A percentile compares a stretch with the other conserved stretches of the same genome.
phyloP scores from a whole-genome alignment of 1,140 invertebrate genomes.

The Batillaria attramentaria region DNA sequence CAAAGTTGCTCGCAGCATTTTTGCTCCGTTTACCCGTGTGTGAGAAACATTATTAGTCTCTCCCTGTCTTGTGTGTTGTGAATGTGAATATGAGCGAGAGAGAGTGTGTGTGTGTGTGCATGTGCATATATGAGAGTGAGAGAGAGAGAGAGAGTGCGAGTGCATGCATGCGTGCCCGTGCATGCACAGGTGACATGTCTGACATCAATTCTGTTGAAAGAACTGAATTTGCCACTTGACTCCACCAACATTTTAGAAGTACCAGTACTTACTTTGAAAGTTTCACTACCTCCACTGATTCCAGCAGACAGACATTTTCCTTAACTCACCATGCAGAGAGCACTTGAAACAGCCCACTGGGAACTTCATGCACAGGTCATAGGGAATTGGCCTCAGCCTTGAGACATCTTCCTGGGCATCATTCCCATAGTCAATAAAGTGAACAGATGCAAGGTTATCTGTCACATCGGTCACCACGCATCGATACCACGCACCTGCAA shows the following conservation, averaged over 20 bases:
- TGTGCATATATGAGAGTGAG: too few species aligned
- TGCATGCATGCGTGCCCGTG: too few species aligned
- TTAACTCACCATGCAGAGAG: slow-evolving; percentile 6
- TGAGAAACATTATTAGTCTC: too few species aligned
- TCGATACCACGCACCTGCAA: slow-evolving; percentile 36
- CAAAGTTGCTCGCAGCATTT: too few species aligned
- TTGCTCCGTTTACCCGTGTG: too few species aligned
- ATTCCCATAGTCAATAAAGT: slow-evolving; percentile 46
- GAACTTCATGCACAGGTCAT: neutral
- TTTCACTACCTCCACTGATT: neutral
- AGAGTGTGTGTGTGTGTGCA: too few species aligned
- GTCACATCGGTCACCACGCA: slow-evolving; percentile 36
- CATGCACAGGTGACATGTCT: neutral
- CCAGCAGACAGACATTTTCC: too few species aligned
- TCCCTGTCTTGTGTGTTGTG: too few species aligned
- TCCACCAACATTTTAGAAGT: neutral
- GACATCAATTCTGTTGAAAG: neutral
- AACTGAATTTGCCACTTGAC: too few species aligned
- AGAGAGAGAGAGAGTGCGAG: too few species aligned
- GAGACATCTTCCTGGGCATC: neutral
- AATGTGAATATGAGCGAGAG: too few species aligned
- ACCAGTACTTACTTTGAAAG: neutral
- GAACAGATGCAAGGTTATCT: slow-evolving; percentile 2
- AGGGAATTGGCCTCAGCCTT: neutral
- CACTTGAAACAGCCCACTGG: slow-evolving; percentile 7